Percentiles rank a stretch among this genome's conserved stretches.
These are phyloP conservation scores for Labroides dimidiatus DNA, from an alignment of 2,797 vertebrate species.

Conservation along the genomic window DNA sequence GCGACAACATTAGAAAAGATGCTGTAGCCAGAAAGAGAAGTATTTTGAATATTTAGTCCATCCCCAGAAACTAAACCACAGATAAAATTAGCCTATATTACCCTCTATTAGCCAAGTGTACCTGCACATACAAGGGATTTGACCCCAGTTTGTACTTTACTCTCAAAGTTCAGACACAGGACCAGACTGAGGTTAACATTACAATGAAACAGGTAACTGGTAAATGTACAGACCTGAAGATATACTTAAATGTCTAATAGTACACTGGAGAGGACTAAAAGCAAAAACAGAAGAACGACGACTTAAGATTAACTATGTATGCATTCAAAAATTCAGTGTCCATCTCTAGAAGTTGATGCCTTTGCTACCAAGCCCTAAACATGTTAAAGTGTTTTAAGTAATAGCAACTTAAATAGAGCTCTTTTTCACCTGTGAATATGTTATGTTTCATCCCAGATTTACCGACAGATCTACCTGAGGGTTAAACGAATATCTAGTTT, in stretches of 20 bases:
- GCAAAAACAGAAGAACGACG: too few species aligned
- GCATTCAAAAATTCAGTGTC: neutral
- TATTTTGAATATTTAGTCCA: neutral
- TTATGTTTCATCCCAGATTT: constrained; percentile 29
- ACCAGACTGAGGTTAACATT: too few species aligned
- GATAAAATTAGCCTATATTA: too few species aligned
- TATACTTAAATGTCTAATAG: too few species aligned
- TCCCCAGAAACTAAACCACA: neutral
- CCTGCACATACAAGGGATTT: too few species aligned
- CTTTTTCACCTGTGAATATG: neutral
- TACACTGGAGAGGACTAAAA: too few species aligned
- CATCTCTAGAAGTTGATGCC: neutral
- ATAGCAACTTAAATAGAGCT: neutral
- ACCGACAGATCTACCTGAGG: constrained; percentile 49
- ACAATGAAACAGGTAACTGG: too few species aligned
- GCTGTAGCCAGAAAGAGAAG: too few species aligned
- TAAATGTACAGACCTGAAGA: too few species aligned
- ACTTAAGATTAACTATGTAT: constrained; percentile 10
- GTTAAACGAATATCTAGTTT: constrained; percentile 62
- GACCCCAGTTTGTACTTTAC: too few species aligned
- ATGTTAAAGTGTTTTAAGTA: neutral
- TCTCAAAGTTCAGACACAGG: too few species aligned
- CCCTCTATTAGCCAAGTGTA: too few species aligned
- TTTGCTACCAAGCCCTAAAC: neutral
- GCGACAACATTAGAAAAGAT: neutral